Evolutionary conservation across 2,888 invertebrate genomes (phyloP).

Genomic region (Cinara cedri): DNA sequence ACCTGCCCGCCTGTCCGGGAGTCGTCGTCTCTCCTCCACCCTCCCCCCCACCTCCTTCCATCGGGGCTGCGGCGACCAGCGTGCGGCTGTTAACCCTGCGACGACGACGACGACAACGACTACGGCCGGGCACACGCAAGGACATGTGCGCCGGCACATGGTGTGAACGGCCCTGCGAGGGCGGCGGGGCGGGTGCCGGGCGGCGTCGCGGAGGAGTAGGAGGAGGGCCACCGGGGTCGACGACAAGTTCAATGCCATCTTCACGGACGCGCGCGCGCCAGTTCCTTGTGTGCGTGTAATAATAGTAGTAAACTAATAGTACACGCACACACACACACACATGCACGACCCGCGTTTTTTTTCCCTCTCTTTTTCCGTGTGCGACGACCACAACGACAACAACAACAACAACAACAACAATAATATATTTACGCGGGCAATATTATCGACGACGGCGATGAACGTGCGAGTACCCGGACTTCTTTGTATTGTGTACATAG

Average conservation of each 20-base stretch:
- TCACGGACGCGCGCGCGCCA: slow-evolving; percentile 53
- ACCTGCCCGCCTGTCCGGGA: slow-evolving; percentile 39
- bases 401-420: slow-evolving; percentile 10
- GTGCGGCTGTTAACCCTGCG: slow-evolving; percentile 52
- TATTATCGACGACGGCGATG: background rate
- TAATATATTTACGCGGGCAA: slow-evolving; percentile 40
- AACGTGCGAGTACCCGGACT: background rate
- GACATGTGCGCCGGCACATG: slow-evolving; percentile 38
- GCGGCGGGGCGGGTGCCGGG: slow-evolving; percentile 17
- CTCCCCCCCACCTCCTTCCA: background rate
- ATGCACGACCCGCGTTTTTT: slow-evolving; percentile 41
- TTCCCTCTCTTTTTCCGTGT: slow-evolving; percentile 33
- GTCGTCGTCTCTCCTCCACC: slow-evolving; percentile 21
- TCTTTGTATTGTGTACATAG: no score
- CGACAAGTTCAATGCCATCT: slow-evolving; percentile 57
- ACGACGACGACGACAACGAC: slow-evolving; percentile 31
- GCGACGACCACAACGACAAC: background rate
- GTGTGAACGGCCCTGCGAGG: slow-evolving; percentile 55
- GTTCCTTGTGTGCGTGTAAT: slow-evolving; percentile 23
- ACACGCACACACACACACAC: background rate
- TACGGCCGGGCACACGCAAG: slow-evolving; percentile 28
- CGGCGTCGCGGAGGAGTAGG: background rate
- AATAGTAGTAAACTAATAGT: slow-evolving; percentile 4
- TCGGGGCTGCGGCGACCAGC: slow-evolving; percentile 5
- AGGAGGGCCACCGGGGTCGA: slow-evolving; percentile 49